Evolutionary conservation across 2,888 invertebrate genomes (phyloP), one percentile per base, ranked within the genome.

Genomic region (Polymixis lichenea): DNA sequence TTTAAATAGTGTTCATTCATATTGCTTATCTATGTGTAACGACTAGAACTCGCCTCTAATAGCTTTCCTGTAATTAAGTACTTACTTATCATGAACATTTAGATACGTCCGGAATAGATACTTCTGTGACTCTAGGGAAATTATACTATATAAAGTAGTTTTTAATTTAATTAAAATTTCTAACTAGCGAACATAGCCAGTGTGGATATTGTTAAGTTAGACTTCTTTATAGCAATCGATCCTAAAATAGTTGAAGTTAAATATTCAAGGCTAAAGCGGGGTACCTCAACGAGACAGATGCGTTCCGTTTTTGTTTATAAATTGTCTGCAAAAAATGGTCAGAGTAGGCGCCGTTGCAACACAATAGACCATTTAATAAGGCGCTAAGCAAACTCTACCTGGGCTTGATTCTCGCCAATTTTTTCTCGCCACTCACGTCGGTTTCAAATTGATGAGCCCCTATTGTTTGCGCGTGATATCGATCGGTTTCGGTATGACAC

Each of bases 341-440:
- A 87, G 88, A 90, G 86, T 88, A 93, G 94, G 95, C 95, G 95
- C 95, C 95, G 89, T 86, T 89, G 86, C 87, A 86, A 86, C 89
- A 95, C 95, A 95, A 95, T 94, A 90, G 92, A 80, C 87, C 89
- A 87, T 91, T 91, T 92, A 92, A 90, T 89, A 91, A 93, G 94
- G 93, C 94, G 94, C 92, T 94, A 92, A 92, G 90, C 89, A 90
- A 87, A 82, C 86, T 91, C 90, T 95, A 95, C 95, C 95, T 95
- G 95, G 85, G 87, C 82, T 85, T 85, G 86, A 90, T 92, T 91
- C 89, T 92, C 88, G 93, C 90, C 89, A 92, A 89, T 90, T 94
- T 94, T 94, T 94, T 91, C 87, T 87, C 82, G 72, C 78, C 89
- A 84, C 85, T 91, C 89, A 89, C 90, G 90, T 93, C 91, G 85